Base-by-base conservation (phyloP, 2,797 vertebrate species). In the Macrochelys suwanniensis region DNA sequence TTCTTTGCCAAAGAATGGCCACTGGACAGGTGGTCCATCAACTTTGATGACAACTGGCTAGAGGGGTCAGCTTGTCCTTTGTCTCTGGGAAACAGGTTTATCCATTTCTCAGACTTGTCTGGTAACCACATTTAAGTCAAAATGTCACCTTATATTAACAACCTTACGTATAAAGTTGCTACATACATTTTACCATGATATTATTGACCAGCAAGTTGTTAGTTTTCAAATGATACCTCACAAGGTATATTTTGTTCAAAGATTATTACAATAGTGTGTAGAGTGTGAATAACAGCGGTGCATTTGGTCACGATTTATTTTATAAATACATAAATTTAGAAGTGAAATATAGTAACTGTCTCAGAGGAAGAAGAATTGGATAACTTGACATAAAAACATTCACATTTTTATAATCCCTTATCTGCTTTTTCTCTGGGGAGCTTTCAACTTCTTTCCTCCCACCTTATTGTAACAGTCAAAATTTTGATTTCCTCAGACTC, bases 381-480 rank as follows among this genome's bases (percentile, higher is more conserved):
- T 37, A 68, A 37, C 61, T 68, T 68, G 33, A n/a, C 33, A 37
- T 68, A 21, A 49, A 17, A 82, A 94, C 92, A 87, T 25, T 11
- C 82, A 59, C 3, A 12, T 85, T 84, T 93, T 88, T 85, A 9
- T 85, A 89, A 85, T 79, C 81, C 9, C 12, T 91, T 82, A 79
- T 53, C 2, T 16, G 28, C 1, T 23, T 6, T 65, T 45, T 84
- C 87, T 49, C 37, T 90, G 37, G 8, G 5, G 26, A 94, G 91
- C 81, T 9, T 79, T 85, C 71, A 92, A 1, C 26, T 86, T 84
- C n/a, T 16, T 92, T 88, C 93, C 49, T 94, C 76, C 80, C 57
- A 57, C n/a, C 12, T 93, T 57, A 28, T 21, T 91, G 12, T 23
- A 61, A 6, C 56, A 45, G 42, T 57, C 83, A 61, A 85, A 89